Base-by-base conservation (phyloP, 2,888 invertebrate genomes). In the Coremacera marginata region DNA sequence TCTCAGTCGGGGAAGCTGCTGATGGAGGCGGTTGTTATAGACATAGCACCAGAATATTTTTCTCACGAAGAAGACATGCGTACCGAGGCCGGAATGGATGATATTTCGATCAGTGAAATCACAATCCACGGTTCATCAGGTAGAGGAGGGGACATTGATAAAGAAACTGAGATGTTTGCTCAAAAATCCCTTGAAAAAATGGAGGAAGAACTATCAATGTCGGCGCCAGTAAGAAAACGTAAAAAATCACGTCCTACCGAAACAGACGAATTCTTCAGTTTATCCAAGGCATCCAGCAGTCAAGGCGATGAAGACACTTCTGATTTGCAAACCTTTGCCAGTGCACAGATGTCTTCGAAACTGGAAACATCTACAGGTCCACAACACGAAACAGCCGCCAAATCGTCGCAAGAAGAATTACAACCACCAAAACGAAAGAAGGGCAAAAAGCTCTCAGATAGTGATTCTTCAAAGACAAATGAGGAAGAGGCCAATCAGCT, bases 1-100 rank as follows among this genome's bases (percentile, higher is more conserved):
- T 96, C 96, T 0, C 95, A 94, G 9, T 95, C 96, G 0, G 96
- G 96, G 5, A 96, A 96, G 86, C 90, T 97, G 1, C 88, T 96
- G 0, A 96, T 97, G 95, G 96, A 97, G 90, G 97, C 97, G 0
- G 94, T 96, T 34, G 94, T 97, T 16, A 96, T 97, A 73, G 97
- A 97, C 81, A 95, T 97, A 0, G 94, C 95, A 0, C 95, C 95
- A 0, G 95, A 96, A 82, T 95, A 95, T 84, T 96, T 96, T 84
- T 91, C 92, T 0, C 93, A 93, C 3, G 94, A 93, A 82, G 95
- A 96, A 84, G 96, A 96, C 86, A 90, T 95, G 78, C 91, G 95
- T 74, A 96, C 96, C 0, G 96, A 96, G 89, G 95, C 95, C 0
- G 96, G 95, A 81, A 90, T 96, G 79, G 96, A 96, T 86, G 96